A percentile compares a stretch with the other conserved stretches of the same genome.
Evolutionary conservation across 2,888 invertebrate species (phyloP).

Genomic region (Endomychus coccineus): DNA sequence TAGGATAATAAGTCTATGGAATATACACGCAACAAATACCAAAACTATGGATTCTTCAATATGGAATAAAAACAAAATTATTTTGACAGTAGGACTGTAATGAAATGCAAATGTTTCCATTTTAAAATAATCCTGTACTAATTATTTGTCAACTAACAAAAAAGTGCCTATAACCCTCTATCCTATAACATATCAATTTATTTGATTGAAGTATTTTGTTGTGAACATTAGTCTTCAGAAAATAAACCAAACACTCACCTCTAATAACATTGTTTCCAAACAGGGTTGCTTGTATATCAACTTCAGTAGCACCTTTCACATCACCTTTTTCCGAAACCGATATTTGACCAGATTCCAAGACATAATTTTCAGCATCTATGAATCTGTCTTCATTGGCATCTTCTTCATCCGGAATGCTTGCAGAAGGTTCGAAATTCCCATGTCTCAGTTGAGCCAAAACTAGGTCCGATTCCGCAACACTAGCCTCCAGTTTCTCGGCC

Average conservation of each 20-base stretch:
- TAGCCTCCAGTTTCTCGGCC: constrained; percentile 40
- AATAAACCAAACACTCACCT: constrained; percentile 9
- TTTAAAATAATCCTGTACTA: too few species aligned
- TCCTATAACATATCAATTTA: too few species aligned
- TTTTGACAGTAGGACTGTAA: too few species aligned
- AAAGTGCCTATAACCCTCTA: too few species aligned
- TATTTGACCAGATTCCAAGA: constrained; percentile 58
- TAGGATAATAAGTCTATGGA: too few species aligned
- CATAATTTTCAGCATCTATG: constrained; percentile 73
- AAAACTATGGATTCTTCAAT: too few species aligned
- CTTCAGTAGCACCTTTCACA: constrained; percentile 30
- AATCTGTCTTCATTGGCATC: constrained; percentile 59
- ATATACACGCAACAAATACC: too few species aligned
- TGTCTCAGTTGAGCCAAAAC: constrained; percentile 34
- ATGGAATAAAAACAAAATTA: too few species aligned
- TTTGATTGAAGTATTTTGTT: too few species aligned
- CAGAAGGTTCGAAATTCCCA: constrained; percentile 29
- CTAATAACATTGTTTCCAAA: constrained; percentile 26
- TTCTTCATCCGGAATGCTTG: constrained; percentile 43
- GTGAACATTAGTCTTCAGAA: too few species aligned
- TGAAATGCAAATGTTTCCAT: too few species aligned
- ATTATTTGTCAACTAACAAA: too few species aligned
- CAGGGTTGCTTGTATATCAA: constrained; percentile 41
- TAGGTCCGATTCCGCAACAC: constrained; percentile 43
- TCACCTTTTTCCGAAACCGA: constrained; percentile 29